Conservation (phyloP, 2,888 invertebrate species). For the Zonitis immaculata region DNA sequence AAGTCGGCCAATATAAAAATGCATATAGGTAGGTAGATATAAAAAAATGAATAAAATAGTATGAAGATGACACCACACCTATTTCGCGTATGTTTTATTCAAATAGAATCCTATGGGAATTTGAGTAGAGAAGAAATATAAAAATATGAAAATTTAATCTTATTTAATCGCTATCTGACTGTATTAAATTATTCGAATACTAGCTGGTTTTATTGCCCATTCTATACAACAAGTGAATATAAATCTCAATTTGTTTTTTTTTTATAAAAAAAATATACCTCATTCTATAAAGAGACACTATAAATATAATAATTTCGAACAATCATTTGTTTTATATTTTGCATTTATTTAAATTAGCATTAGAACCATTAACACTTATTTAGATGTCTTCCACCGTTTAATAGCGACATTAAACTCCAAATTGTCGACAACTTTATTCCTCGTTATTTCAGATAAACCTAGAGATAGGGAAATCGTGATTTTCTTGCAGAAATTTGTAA, state of each 20-base stretch:
- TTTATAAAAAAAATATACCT: not conserved
- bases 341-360: conserved; percentile 3
- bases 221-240: conserved; percentile 1
- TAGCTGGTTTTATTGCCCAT: conserved; percentile 4
- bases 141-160: conserved; percentile 30
- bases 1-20: conserved; percentile 8
- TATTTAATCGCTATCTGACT: conserved; percentile 29
- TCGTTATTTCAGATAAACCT: not conserved
- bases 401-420: not conserved
- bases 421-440: conserved; percentile 2
- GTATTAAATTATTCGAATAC: conserved; percentile 14
- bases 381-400: conserved; percentile 4
- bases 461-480: not conserved
- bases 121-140: conserved; percentile 11
- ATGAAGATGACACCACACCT: conserved; percentile 21
- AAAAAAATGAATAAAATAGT: conserved; percentile 25
- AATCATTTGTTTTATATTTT: not conserved
- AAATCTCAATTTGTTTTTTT: conserved; percentile 5
- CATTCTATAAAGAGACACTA: too few species aligned
- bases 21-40: not conserved
- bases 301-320: too few species aligned
- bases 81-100: conserved; percentile 29
- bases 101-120: conserved; percentile 14
- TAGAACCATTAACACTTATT: conserved; percentile 8
- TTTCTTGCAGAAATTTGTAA: not conserved